These are phyloP conservation scores for Dasypus novemcinctus DNA, from an alignment of 2,113 vertebrate genomes.

Conservation along the genomic window DNA sequence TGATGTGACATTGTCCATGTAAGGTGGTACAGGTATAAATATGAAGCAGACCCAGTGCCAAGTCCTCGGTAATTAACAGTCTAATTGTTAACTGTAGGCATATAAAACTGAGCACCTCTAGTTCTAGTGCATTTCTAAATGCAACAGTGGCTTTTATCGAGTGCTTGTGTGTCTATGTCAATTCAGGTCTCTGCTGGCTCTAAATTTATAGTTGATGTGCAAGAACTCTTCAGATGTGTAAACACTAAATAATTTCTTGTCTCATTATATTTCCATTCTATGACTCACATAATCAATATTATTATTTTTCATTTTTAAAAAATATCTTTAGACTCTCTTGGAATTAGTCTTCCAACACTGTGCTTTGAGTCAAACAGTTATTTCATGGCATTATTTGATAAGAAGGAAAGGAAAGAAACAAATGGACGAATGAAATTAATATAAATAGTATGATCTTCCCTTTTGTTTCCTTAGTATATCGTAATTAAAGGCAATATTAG, in stretches of 20 bases:
- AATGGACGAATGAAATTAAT: background rate
- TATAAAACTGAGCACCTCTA: background rate
- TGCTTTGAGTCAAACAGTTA: background rate
- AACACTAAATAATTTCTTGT: background rate
- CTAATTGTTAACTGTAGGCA: background rate
- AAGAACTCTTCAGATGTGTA: background rate
- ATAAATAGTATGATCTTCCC: background rate
- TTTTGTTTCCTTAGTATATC: background rate
- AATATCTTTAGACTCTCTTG: background rate
- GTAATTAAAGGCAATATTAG: background rate
- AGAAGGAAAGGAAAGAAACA: background rate
- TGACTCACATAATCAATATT: slow-evolving; percentile 23
- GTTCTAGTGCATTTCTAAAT: background rate
- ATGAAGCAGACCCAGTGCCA: background rate
- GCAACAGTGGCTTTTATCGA: background rate
- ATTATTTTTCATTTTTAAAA: background rate
- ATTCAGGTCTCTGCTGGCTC: background rate
- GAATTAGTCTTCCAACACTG: background rate
- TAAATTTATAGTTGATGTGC: background rate
- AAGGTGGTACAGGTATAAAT: background rate
- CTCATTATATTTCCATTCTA: background rate
- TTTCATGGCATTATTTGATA: background rate
- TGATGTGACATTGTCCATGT: background rate
- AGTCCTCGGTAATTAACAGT: background rate
- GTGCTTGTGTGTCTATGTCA: background rate